Base-by-base conservation (phyloP, 2,888 invertebrate genomes). In the Stictocephala bisonia region DNA sequence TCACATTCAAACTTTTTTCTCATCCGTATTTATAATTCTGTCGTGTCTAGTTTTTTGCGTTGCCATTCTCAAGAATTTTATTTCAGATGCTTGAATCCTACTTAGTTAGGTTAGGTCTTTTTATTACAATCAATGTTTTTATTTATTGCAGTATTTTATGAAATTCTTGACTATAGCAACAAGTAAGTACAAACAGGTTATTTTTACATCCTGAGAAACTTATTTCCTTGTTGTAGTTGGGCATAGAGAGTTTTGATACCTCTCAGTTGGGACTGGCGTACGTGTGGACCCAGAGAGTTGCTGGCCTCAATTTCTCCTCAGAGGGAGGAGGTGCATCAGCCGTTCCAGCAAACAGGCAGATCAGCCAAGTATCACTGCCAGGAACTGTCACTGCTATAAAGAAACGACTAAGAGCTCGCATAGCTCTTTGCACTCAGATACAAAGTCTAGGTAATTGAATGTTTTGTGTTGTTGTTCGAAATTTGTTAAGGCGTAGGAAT, bases 251-350 rank as follows among this genome's bases (percentile, higher is more conserved):
- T 27, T 83, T 86, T 73, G 83, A 85, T 75, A 80, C 84, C 22
- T 71, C 79, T n/a, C 88, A 91, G 78, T 85, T 92, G 66, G 97
- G 97, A 0, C 90, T 90, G 78, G 95, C 96, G 0, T 98, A 94
- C 82, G 87, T 89, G 76, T 98, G 97, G 97, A 93, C 94, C 0
- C 97, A 97, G 84, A 88, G 90, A 83, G 89, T 97, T 84, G 94
- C 94, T 80, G 96, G 97, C 0, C 85, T 97, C 75, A 91, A 94
- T 81, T 95, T 95, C 79, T 71, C 53, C 22, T 64, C 69, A 11
- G 69, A 71, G 20, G 26, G 68, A 41, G 18, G 66, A 20, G 74
- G 72, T 0, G 69, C 41, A 20, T 72, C 24, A 60, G 26, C 48
- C 18, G 50, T 73, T 40, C 51, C 84, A 82, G 79, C 83, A 82